Base-by-base conservation (phyloP, 2,113 vertebrate genomes). In the Melanotaenia duboulayi region DNA sequence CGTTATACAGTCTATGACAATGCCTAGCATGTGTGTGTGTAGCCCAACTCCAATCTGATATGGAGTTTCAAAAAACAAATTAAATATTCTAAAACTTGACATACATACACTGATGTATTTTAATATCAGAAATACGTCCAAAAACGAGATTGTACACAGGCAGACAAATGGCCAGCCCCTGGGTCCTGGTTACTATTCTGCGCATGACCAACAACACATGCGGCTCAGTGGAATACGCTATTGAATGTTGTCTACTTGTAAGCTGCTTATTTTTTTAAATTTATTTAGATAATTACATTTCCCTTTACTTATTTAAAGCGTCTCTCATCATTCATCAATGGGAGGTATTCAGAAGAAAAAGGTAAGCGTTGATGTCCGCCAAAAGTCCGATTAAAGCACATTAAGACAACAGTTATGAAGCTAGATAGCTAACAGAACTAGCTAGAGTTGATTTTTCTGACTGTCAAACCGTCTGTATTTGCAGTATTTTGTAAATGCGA, bases 341-440 rank as follows among this genome's bases (percentile, higher is more conserved):
- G 94, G 94, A 19, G 94, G 94, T 12, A 60, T 91, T 80, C 93
- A 93, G 54, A 95, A 95, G 88, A 95, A 94, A 80, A 95, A 95
- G 93, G 94, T 95, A 83, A 78, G 65, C 49, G 14, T 65, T 64
- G 23, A 17, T 9, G 13, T 58, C 1, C 4, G 2, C 19, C n/a
- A 48, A 28, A 28, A 71, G 65, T 85, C 48, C 56, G 16, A 11
- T 17, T 50, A 3, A 16, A 14, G 0, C 1, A 12, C 8, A 14
- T 12, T 1, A 25, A 37, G 37, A 0, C 9, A 5, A 4, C 14
- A 66, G 71, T 40, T 42, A 23, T 35, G 9, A 14, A 42, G 56
- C 24, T 49, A 5, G 66, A n/a, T 71, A 62, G 82, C 78, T 57
- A 49, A 44, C 61, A 28, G 0, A 59, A 71, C 65, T 80, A 83